A percentile compares a stretch with the other conserved stretches of the same genome.
Conservation (phyloP, 2,113 vertebrate genomes). For the Lepus timidus region DNA sequence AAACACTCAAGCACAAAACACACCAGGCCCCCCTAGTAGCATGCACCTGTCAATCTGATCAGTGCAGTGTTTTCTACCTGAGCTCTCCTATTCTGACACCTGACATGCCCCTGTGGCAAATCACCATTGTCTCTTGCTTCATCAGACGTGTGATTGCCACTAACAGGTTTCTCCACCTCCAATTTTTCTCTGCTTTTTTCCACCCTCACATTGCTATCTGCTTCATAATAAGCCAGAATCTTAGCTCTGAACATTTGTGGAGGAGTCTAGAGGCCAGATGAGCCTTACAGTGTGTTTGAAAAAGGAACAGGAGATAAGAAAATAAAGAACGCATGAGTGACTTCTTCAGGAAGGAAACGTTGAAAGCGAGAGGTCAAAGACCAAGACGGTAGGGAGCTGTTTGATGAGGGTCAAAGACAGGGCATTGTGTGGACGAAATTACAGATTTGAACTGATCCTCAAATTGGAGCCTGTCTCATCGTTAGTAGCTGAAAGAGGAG, state of each 20-base stretch:
- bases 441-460: background rate
- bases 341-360: background rate
- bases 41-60: background rate
- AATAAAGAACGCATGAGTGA: background rate
- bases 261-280: background rate
- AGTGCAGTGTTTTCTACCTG: accelerated
- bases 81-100: background rate
- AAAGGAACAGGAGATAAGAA: background rate
- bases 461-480: background rate
- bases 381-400: background rate
- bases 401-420: background rate
- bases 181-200: background rate
- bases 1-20: background rate
- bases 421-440: background rate
- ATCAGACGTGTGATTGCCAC: background rate
- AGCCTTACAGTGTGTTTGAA: background rate
- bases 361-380: background rate
- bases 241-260: slow-evolving; percentile 6
- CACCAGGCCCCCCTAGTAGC: accelerated
- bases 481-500: background rate
- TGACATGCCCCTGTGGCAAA: accelerated
- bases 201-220: background rate
- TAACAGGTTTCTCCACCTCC: background rate
- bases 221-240: background rate
- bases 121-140: background rate